Percentiles rank a stretch among this genome's conserved stretches.
These are phyloP conservation scores for Xiphorhynchus erythropygius DNA, from an alignment of 2,797 vertebrate species.

Conservation along the genomic window DNA sequence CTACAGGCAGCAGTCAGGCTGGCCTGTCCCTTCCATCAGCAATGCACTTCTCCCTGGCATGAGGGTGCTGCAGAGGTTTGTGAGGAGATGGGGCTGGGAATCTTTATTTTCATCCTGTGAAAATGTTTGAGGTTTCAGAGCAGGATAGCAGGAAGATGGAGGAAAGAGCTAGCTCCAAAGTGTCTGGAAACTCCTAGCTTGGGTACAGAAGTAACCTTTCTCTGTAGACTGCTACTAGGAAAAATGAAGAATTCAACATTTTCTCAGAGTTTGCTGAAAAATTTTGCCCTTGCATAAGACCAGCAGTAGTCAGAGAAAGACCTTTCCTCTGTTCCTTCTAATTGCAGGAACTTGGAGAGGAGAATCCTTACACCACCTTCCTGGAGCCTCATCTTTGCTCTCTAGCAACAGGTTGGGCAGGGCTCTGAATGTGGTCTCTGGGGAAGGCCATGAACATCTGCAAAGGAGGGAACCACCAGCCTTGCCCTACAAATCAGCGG, in stretches of 20 bases:
- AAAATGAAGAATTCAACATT: neutral
- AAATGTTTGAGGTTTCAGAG: neutral
- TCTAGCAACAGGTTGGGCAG: neutral
- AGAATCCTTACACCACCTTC: neutral
- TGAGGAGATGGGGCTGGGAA: neutral
- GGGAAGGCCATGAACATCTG: neutral
- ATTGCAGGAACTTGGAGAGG: neutral
- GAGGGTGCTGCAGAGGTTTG: neutral
- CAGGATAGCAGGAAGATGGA: neutral
- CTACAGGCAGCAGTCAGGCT: neutral
- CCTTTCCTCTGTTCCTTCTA: neutral
- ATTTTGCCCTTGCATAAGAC: neutral
- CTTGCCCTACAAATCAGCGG: accelerated
- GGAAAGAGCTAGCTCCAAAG: neutral
- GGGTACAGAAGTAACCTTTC: neutral
- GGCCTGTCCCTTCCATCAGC: neutral
- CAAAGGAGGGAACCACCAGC: neutral
- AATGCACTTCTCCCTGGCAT: neutral
- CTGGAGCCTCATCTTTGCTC: accelerated
- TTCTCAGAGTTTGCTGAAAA: neutral
- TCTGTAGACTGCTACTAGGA: neutral
- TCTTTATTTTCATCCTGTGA: neutral
- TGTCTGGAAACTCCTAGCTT: neutral
- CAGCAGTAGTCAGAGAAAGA: neutral
- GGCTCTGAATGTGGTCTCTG: neutral